phyloP scores from a whole-genome alignment of 2,888 invertebrate genomes.

The Archips crataeganus region DNA sequence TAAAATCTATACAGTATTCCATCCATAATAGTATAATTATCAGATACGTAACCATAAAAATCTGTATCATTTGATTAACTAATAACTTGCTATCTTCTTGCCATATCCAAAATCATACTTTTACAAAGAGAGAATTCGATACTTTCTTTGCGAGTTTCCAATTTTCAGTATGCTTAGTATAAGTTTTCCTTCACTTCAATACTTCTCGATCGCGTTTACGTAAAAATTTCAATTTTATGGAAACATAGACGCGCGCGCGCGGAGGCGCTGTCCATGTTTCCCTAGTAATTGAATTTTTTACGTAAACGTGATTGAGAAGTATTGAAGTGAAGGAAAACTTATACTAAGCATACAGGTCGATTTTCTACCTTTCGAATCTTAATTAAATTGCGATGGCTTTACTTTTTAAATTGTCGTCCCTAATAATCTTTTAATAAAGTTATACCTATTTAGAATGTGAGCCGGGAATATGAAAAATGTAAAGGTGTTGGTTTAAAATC shows the following conservation, averaged over 20 bases:
- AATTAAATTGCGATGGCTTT: neutral
- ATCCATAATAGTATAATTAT: neutral
- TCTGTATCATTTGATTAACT: neutral
- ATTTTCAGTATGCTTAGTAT: too few relatives aligned
- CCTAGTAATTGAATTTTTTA: too few relatives aligned
- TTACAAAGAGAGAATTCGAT: neutral
- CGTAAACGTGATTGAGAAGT: too few relatives aligned
- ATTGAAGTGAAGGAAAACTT: too few relatives aligned
- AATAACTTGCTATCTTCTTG: neutral
- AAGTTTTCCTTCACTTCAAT: too few relatives aligned
- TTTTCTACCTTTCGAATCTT: neutral
- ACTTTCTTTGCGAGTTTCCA: conserved; percentile 10
- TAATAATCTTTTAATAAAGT: neutral
- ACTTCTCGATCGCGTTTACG: too few relatives aligned
- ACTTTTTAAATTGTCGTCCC: neutral
- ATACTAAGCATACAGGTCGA: too few relatives aligned
- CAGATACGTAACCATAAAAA: neutral
- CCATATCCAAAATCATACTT: neutral
- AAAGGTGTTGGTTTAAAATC: neutral
- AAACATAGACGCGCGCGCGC: too few relatives aligned
- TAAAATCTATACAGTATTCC: too few relatives aligned
- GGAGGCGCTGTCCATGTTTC: too few relatives aligned
- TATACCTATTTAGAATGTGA: conserved; percentile 5
- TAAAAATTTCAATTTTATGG: too few relatives aligned
- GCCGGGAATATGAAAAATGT: neutral